Evolutionary conservation across 1,140 invertebrate species (phyloP).

Genomic region (Cyclina sinensis): DNA sequence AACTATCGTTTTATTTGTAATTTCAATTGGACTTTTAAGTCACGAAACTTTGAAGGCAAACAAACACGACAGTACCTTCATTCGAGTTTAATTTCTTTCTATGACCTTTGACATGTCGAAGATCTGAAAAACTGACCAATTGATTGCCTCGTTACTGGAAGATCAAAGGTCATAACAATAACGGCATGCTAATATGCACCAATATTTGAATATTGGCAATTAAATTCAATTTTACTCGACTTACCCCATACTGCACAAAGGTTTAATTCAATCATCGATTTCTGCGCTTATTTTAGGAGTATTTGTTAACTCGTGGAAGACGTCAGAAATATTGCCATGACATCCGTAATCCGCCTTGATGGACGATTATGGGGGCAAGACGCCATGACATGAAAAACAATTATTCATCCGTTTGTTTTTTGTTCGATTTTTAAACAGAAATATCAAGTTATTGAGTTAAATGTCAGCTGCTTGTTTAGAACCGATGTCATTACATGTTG

Average conservation of each 20-base stretch:
- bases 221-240: conserved; percentile 50
- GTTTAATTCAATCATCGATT: conserved; percentile 47
- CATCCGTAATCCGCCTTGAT: conserved; percentile 41
- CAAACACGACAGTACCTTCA: not conserved
- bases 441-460: too few relatives aligned
- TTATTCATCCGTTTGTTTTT: not conserved
- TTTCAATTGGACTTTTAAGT: conserved; percentile 39
- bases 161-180: conserved; percentile 65
- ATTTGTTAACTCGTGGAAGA: conserved; percentile 35
- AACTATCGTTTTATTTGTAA: conserved; percentile 23
- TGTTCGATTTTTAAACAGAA: too few relatives aligned
- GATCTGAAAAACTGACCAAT: not conserved
- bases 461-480: too few relatives aligned
- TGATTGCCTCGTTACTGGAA: not conserved
- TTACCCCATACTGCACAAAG: conserved; percentile 23
- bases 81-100: conserved; percentile 10
- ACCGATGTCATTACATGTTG: too few relatives aligned
- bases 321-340: conserved; percentile 45
- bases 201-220: conserved; percentile 64
- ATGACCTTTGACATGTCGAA: conserved; percentile 45
- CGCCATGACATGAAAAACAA: conserved; percentile 12
- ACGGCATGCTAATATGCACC: conserved; percentile 22
- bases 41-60: not conserved
- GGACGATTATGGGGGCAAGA: conserved; percentile 40
- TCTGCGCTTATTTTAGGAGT: conserved; percentile 26